phyloP scores from a whole-genome alignment of 1,140 invertebrate species.

The Chironomus tepperi region DNA sequence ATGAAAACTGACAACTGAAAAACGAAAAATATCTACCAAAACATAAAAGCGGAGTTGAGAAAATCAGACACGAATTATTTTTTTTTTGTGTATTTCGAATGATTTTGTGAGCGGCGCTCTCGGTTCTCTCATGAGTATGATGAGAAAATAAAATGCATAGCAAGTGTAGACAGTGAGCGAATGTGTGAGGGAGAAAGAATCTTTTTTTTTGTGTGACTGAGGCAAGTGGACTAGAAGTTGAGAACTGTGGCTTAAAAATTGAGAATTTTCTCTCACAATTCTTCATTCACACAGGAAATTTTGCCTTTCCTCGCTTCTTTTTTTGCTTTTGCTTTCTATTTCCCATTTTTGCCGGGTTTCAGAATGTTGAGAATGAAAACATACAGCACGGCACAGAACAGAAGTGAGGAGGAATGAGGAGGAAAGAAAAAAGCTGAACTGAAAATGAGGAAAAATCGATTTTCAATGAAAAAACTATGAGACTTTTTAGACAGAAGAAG shows the following conservation, averaged over 20 bases:
- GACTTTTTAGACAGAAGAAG: not conserved
- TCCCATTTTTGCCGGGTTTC: conserved; percentile 14
- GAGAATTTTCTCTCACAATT: not conserved
- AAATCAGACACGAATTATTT: not conserved
- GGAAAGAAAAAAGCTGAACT: not conserved
- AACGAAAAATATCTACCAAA: conserved; percentile 19
- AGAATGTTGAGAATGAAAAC: not conserved
- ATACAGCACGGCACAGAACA: too few species aligned
- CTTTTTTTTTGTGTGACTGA: not conserved
- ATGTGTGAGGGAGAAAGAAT: not conserved
- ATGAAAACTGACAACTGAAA: conserved; percentile 24
- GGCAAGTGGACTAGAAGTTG: not conserved
- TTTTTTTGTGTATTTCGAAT: not conserved
- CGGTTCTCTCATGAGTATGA: not conserved
- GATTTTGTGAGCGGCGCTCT: not conserved
- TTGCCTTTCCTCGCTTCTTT: not conserved
- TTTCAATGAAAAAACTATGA: conserved; percentile 15
- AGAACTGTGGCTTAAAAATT: not conserved
- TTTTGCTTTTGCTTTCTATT: not conserved
- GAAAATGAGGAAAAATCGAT: conserved; percentile 18
- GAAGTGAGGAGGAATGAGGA: not conserved
- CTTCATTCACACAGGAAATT: too few species aligned
- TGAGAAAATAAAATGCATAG: not conserved
- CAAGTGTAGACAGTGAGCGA: not conserved
- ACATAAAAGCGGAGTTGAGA: not conserved